Evolutionary conservation across 1,140 invertebrate genomes (phyloP).

Genomic region (Andrena cerasifolii): DNA sequence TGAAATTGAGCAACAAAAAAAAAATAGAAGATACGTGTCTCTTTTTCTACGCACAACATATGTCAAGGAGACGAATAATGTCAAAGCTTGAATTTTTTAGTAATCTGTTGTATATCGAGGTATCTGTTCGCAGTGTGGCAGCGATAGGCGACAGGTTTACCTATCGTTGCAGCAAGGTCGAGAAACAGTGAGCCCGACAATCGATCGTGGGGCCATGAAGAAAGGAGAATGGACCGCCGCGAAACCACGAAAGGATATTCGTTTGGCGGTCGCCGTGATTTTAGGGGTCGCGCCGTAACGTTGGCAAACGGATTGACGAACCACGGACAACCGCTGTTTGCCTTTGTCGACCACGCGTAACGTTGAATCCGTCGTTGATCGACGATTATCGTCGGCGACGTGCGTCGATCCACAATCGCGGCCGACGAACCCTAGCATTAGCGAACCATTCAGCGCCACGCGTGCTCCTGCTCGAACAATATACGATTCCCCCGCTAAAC

Average conservation of each 20-base stretch:
- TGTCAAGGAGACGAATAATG: too few relatives aligned
- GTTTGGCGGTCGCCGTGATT: slow-evolving; percentile 19
- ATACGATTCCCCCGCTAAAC: neutral
- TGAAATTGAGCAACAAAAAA: too few relatives aligned
- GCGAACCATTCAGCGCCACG: slow-evolving; percentile 47
- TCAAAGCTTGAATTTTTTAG: too few relatives aligned
- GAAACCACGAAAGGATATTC: slow-evolving; percentile 21
- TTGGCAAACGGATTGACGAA: slow-evolving; percentile 45
- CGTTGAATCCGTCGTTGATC: slow-evolving; percentile 63
- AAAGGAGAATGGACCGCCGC: too few relatives aligned
- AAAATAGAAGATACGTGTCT: too few relatives aligned
- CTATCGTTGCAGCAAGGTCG: too few relatives aligned
- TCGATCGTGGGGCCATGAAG: neutral
- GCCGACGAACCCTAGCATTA: slow-evolving; percentile 55
- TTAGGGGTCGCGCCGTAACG: slow-evolving; percentile 12
- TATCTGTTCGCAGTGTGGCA: too few relatives aligned
- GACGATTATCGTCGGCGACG: slow-evolving; percentile 58
- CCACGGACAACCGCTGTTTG: slow-evolving; percentile 50
- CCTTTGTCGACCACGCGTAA: slow-evolving; percentile 41
- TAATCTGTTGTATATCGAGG: too few relatives aligned
- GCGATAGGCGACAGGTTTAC: too few relatives aligned
- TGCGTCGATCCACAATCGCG: slow-evolving; percentile 59
- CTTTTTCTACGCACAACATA: too few relatives aligned
- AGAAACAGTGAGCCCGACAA: too few relatives aligned
- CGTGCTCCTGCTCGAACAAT: slow-evolving; percentile 8